phyloP scores from a whole-genome alignment of 2,113 vertebrate species.

The Suncus etruscus region DNA sequence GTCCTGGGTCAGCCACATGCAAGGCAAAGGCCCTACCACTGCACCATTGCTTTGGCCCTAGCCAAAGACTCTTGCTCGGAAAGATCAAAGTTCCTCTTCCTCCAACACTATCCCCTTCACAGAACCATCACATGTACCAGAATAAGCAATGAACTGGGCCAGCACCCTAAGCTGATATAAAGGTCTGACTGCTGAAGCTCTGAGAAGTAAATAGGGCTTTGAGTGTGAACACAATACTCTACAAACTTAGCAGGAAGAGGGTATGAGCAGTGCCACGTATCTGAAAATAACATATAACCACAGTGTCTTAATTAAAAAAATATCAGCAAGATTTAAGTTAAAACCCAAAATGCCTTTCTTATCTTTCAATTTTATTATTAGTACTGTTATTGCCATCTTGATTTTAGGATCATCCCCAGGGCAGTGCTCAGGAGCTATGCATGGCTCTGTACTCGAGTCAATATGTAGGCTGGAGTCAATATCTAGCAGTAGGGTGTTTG shows the following conservation, averaged over 20 bases:
- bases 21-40: too few species aligned
- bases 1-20: too few species aligned
- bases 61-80: background rate
- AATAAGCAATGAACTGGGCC: background rate
- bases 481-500: too few species aligned
- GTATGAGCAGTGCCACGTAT: background rate
- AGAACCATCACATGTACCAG: background rate
- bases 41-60: background rate
- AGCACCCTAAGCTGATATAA: background rate
- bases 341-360: background rate
- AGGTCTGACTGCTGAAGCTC: background rate
- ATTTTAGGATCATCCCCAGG: too few species aligned
- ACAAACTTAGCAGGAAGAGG: background rate
- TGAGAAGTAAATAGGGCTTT: background rate
- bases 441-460: too few species aligned
- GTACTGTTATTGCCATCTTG: too few species aligned
- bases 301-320: background rate
- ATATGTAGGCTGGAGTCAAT: too few species aligned
- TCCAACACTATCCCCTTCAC: background rate
- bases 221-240: background rate
- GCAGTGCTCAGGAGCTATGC: too few species aligned
- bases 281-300: background rate
- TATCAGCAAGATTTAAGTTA: background rate
- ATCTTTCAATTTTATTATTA: too few species aligned
- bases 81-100: background rate